phyloP scores from a whole-genome alignment of 2,888 invertebrate genomes.

The Beris chalybata region DNA sequence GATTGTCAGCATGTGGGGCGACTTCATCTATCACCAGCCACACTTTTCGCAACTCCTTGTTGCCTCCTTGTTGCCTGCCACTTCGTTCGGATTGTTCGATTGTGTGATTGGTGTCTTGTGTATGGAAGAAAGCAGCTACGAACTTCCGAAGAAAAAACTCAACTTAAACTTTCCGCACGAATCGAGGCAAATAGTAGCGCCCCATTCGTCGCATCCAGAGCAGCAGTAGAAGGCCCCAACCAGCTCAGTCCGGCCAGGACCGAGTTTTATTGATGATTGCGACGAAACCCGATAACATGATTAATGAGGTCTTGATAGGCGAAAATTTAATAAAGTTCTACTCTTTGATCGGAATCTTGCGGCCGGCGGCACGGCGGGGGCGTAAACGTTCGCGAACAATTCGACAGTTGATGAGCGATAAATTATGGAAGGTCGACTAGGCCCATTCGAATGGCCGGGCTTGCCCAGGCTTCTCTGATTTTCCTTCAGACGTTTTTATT shows the following conservation, averaged over 20 bases:
- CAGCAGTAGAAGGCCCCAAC: background rate
- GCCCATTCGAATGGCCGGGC: background rate
- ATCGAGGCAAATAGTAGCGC: background rate
- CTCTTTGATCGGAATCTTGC: constrained; percentile 15
- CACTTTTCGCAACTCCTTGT: constrained; percentile 21
- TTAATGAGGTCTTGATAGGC: constrained; percentile 37
- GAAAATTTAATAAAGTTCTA: constrained; percentile 34
- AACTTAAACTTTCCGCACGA: background rate
- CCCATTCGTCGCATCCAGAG: background rate
- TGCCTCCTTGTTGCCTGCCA: background rate
- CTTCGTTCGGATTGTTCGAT: constrained; percentile 15
- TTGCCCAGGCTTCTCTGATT: background rate
- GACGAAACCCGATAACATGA: constrained; percentile 38
- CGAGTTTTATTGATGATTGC: constrained; percentile 32
- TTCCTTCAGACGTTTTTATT: background rate
- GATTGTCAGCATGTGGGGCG: constrained; percentile 26
- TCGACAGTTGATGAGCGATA: constrained; percentile 34
- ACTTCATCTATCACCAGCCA: constrained; percentile 23
- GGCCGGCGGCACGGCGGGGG: constrained; percentile 15
- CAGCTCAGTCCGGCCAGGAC: constrained; percentile 14
- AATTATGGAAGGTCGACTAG: background rate
- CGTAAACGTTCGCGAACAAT: constrained; percentile 26
- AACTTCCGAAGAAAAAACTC: constrained; percentile 6
- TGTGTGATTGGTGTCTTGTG: constrained; percentile 20
- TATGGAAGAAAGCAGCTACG: background rate